phyloP scores from a whole-genome alignment of 2,888 invertebrate species.

The Stenurella melanura region DNA sequence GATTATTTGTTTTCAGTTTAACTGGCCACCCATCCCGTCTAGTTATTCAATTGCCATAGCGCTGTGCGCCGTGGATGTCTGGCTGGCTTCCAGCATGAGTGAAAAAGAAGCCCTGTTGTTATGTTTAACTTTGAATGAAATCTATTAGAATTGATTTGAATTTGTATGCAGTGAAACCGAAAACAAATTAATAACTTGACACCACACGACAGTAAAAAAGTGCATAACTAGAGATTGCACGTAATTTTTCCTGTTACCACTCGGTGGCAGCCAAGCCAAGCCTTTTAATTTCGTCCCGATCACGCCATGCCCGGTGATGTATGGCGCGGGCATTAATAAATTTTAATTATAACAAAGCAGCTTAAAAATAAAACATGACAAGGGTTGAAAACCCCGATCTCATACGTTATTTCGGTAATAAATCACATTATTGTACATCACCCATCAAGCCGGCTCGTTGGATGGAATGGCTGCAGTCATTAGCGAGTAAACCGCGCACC shows the following conservation, averaged over 20 bases:
- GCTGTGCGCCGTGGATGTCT: too few relatives aligned
- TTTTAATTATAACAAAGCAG: constrained; percentile 66
- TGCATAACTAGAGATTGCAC: not conserved
- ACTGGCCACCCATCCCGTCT: too few relatives aligned
- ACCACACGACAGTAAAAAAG: not conserved
- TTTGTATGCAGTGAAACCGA: too few relatives aligned
- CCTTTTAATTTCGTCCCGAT: not conserved
- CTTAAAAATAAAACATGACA: constrained; percentile 64
- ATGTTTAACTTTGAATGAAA: too few relatives aligned
- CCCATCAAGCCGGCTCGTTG: constrained; percentile 3
- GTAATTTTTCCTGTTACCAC: not conserved
- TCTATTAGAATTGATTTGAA: too few relatives aligned
- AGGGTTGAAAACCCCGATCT: constrained; percentile 56
- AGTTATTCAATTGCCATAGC: too few relatives aligned
- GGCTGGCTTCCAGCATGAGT: too few relatives aligned
- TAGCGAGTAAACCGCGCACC: constrained; percentile 10
- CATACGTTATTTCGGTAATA: constrained; percentile 43
- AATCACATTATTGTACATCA: constrained; percentile 40
- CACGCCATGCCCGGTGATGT: constrained; percentile 54
- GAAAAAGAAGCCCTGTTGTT: too few relatives aligned
- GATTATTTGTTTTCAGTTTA: too few relatives aligned
- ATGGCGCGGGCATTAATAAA: constrained; percentile 63
- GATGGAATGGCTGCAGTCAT: constrained; percentile 17
- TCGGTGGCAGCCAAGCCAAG: not conserved
- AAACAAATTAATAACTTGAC: not conserved